Evolutionary conservation across 2,113 vertebrate genomes (phyloP).

Genomic region (Tetrao urogallus): DNA sequence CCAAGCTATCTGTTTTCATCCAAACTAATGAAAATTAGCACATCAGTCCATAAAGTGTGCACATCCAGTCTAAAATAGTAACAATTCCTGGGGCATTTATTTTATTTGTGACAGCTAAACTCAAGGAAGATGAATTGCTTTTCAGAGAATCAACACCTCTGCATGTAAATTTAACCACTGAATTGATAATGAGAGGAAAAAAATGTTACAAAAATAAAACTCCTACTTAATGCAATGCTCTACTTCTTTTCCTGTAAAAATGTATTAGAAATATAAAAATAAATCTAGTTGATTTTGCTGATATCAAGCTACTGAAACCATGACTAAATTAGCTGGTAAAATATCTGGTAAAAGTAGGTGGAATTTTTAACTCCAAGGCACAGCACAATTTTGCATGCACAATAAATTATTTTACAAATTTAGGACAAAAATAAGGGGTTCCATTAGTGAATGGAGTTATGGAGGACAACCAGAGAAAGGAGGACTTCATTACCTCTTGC

Average conservation of each 20-base stretch:
- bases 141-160: background rate
- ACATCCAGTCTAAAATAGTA: background rate
- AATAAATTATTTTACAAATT: background rate
- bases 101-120: background rate
- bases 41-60: background rate
- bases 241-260: background rate
- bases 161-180: background rate
- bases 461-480: background rate
- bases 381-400: background rate
- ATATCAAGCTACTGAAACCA: background rate
- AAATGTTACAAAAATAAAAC: background rate
- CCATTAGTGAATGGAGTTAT: background rate
- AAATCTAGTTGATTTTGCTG: background rate
- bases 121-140: background rate
- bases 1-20: background rate
- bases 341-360: background rate
- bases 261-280: background rate
- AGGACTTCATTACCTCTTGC: background rate
- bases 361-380: background rate
- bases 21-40: background rate
- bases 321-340: background rate
- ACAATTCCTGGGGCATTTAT: background rate
- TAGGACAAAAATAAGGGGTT: background rate
- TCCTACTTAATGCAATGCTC: background rate
- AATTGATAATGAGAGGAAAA: background rate